Base-by-base conservation (phyloP, 30 jellyfish, hydroid and myxozoan species). In the Hydra vulgaris region DNA sequence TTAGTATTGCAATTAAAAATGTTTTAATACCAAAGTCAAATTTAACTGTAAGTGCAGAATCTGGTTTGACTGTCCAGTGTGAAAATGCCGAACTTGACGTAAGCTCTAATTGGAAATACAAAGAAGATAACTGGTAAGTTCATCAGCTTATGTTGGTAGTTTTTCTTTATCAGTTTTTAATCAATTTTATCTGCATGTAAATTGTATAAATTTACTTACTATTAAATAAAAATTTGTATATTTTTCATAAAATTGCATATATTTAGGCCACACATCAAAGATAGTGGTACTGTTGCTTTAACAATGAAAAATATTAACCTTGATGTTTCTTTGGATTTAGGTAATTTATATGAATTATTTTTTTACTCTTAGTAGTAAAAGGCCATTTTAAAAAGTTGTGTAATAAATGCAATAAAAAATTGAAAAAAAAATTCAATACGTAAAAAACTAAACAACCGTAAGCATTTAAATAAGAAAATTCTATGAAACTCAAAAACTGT, bases 241-340 rank as follows among this genome's bases (percentile, higher is more conserved):
- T n/a, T n/a, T n/a, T n/a, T n/a, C n/a, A n/a, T n/a, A n/a, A n/a
- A n/a, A n/a, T 56, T 16, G 18, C 17, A 56, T 56, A n/a, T n/a
- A n/a, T n/a, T n/a, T 55, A 91, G 97, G 97, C 97, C 97, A 26
- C 92, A 86, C 67, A 84, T 91, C 54, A 85, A 94, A 55, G 97
- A 91, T 77, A 83, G 94, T 86, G 97, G 97, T 7, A 24, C 95
- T 5, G 85, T 94, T 79, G 77, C 70, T 16, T 40, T 91, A 24
- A 55, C 25, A 15, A 80, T 86, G 94, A 81, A 82, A 21, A 84
- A 75, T 1, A 79, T 86, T 17, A 26, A 66, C 23, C 73, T 91
- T 73, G 73, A 82, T 22, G 74, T 91, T 55, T 75, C 92, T 21
- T 27, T 91, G 17, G 70, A 67, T 69, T 81, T 86, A 22, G 97